Conservation (phyloP, 2,113 vertebrate genomes). For the Odocoileus hemionus region DNA sequence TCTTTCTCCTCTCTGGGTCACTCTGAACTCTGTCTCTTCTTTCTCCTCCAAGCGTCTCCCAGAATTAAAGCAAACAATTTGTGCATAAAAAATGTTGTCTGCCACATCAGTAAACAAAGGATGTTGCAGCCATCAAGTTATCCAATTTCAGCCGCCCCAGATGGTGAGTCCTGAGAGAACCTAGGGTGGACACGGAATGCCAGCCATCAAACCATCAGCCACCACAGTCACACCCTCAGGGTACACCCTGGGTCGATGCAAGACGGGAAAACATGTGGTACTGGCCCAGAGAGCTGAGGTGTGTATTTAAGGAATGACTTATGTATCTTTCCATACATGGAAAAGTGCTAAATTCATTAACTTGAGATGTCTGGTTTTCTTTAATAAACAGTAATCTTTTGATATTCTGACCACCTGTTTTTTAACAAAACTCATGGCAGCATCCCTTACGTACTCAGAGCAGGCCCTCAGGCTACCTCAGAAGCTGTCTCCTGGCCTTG, state of each 20-base stretch:
- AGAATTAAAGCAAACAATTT: neutral
- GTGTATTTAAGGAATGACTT: neutral
- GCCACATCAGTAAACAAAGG: neutral
- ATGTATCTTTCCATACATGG: neutral
- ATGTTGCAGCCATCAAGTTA: neutral
- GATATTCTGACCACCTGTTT: neutral
- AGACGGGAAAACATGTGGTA: neutral
- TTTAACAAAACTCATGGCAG: neutral
- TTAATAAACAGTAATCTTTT: neutral
- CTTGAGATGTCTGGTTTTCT: neutral
- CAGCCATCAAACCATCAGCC: neutral
- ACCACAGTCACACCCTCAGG: accelerated
- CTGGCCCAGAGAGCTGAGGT: neutral
- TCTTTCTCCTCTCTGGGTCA: neutral
- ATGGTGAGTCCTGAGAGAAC: no score
- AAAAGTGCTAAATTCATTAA: neutral
- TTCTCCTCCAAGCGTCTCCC: neutral
- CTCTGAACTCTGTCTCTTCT: neutral
- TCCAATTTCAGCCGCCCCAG: neutral
- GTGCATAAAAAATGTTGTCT: neutral
- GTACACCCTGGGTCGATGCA: accelerated
- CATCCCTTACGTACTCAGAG: neutral
- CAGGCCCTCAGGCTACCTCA: neutral
- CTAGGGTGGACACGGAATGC: neutral
- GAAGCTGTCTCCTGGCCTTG: neutral